Evolutionary conservation across 2,888 invertebrate genomes (phyloP), one percentile per base, ranked within the genome.

Genomic region (Drosophila greeni): DNA sequence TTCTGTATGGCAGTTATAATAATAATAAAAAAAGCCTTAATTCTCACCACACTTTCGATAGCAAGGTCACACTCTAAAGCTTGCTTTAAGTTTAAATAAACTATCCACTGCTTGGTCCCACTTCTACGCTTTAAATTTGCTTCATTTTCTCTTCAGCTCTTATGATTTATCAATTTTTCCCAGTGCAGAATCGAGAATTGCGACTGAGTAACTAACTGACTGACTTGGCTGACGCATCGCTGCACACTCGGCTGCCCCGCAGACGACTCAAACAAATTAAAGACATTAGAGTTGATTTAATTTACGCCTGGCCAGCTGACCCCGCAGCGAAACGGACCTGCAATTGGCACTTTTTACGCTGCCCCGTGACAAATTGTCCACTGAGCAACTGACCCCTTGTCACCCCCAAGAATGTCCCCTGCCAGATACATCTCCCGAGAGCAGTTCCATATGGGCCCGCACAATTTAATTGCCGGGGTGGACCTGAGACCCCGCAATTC

Each of bases 211-310:
- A 56, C 57, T 56, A 47, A 60, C 56, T 56, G 62, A 59, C 53
- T 48, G 69, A 72, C 72, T 62, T 66, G 60, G 48, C 58, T 33
- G 66, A 66, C 58, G 40, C 66, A 40, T 47, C 52, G 43, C 47
- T 37, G 67, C 69, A 76, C 73, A 75, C 75, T 70, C 72, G 54
- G 71, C 51, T 70, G 65, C 61, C 60, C 60, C 12, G 14, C 23
- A 20, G 42, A 31, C 18, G 75, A 74, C 72, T 78, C 81, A 82
- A 75, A 78, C 81, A 82, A 82, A 82, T 82, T 82, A 82, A 82
- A 82, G 83, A 76, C 83, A 82, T 82, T 81, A 76, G 81, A 82
- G 75, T 82, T 81, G 73, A 82, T 82, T 82, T 82, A 82, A 82
- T 82, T 82, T 82, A 74, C 81, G 77, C 73, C 49, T 43, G 55